Conservation (phyloP, 2,888 invertebrate species). For the Aproaerema taeniolella region DNA sequence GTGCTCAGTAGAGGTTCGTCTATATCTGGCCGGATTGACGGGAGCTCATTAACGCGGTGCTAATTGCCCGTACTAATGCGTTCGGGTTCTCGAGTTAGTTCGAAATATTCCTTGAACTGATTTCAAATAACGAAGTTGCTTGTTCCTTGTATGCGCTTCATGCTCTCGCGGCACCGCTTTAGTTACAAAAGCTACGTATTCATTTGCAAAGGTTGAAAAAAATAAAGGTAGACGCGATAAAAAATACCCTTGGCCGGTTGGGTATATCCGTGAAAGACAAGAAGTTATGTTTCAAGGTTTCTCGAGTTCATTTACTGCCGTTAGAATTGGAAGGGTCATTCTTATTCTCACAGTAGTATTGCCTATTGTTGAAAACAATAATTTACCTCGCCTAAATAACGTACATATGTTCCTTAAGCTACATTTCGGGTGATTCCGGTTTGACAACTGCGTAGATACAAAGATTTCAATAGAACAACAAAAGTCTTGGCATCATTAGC, state of each 20-base stretch:
- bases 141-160: neutral
- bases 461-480: too few relatives aligned
- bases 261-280: constrained; percentile 18
- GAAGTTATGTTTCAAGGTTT: constrained; percentile 22
- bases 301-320: constrained; percentile 10
- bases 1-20: constrained; percentile 24
- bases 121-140: constrained; percentile 47
- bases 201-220: neutral
- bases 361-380: constrained; percentile 11
- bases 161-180: neutral
- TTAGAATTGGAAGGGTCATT: constrained; percentile 16
- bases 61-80: constrained; percentile 69
- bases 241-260: constrained; percentile 20
- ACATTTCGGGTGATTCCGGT: too few relatives aligned
- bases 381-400: constrained; percentile 4
- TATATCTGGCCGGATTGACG: constrained; percentile 48
- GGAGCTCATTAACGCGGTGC: constrained; percentile 66
- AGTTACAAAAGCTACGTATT: neutral
- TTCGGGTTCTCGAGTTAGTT: constrained; percentile 51
- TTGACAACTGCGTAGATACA: too few relatives aligned
- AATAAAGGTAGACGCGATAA: constrained; percentile 11
- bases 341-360: constrained; percentile 7
- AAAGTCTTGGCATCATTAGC: too few relatives aligned
- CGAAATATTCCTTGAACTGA: constrained; percentile 65
- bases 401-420: too few relatives aligned